Percentiles rank a stretch among this genome's conserved stretches.
Evolutionary conservation across 2,113 vertebrate species (phyloP).

Genomic region (Myotis yumanensis): DNA sequence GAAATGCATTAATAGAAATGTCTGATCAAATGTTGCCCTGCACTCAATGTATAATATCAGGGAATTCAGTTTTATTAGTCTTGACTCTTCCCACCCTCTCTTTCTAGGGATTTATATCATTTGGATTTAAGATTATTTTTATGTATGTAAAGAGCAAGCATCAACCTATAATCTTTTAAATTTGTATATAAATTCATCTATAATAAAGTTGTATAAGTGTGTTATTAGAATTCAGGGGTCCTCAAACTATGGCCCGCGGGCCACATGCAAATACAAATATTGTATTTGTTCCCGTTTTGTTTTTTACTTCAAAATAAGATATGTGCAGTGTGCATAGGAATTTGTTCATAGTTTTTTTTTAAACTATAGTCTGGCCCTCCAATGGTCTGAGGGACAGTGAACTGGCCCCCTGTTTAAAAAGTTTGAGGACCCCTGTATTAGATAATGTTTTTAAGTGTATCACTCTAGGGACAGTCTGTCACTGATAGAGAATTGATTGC

Average conservation of each 20-base stretch:
- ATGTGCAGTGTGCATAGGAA: too few species aligned
- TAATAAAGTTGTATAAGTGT: background rate
- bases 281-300: too few species aligned
- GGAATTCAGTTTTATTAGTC: background rate
- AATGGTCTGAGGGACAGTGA: too few species aligned
- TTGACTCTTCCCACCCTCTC: background rate
- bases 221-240: background rate
- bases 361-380: too few species aligned
- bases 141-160: background rate
- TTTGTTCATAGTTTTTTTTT: too few species aligned
- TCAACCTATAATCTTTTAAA: background rate
- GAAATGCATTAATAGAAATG: background rate
- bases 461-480: background rate
- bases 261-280: too few species aligned
- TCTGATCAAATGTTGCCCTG: background rate
- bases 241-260: too few species aligned
- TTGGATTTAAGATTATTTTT: background rate
- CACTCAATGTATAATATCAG: background rate
- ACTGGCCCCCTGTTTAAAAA: too few species aligned
- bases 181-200: background rate
- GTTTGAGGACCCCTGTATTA: background rate
- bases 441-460: background rate
- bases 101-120: background rate
- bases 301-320: too few species aligned
- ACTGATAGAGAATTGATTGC: background rate